phyloP scores from a whole-genome alignment of 2,888 invertebrate species.

The Rhamphomyia laevipes region DNA sequence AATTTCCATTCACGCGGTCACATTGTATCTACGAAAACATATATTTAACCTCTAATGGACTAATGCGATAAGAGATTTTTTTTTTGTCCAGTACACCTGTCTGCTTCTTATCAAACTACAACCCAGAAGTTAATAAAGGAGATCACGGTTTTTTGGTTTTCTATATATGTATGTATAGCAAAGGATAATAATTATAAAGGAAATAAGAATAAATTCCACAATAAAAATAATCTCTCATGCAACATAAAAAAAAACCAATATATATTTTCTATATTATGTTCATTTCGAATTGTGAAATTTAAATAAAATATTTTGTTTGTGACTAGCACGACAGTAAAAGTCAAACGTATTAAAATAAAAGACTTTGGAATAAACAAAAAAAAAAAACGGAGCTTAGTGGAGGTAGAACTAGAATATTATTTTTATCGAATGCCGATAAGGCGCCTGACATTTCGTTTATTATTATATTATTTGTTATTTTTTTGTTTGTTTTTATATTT shows the following conservation, averaged over 20 bases:
- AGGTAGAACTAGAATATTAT: slow-evolving; percentile 9
- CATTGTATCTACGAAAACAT: background rate
- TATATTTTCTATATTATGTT: too few species aligned
- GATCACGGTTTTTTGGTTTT: slow-evolving; percentile 7
- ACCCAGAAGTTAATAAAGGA: slow-evolving; percentile 9
- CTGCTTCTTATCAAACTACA: slow-evolving; percentile 9
- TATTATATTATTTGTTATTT: too few species aligned
- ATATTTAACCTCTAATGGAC: slow-evolving; percentile 23
- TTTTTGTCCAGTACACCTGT: slow-evolving; percentile 8
- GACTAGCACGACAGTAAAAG: too few species aligned
- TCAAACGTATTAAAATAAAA: too few species aligned
- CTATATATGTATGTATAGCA: too few species aligned
- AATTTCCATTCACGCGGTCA: too few species aligned
- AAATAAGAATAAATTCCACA: background rate
- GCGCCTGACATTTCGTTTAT: slow-evolving; percentile 5
- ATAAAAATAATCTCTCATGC: background rate
- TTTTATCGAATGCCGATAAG: slow-evolving; percentile 9
- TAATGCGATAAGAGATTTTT: slow-evolving; percentile 17
- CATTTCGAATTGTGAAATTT: too few species aligned
- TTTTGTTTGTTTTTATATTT: too few species aligned
- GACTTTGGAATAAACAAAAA: too few species aligned
- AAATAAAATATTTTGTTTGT: too few species aligned
- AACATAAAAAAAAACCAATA: too few species aligned
- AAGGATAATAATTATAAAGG: background rate
- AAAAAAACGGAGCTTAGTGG: slow-evolving; percentile 4